Conservation (phyloP, 2,888 invertebrate species). For the Drosophila dives region DNA sequence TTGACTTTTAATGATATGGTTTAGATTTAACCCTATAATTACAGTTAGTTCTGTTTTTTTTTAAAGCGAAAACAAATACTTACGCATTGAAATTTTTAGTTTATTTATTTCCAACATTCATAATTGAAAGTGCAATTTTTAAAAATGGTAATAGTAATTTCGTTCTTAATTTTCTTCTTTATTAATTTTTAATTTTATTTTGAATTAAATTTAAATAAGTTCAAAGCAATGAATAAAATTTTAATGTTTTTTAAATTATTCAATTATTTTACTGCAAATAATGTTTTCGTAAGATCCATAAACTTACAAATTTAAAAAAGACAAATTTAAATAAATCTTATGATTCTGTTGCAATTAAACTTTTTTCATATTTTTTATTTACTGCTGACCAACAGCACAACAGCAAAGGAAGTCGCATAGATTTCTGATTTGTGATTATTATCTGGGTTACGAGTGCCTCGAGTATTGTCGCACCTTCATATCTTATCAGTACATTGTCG, state of each 20-base stretch:
- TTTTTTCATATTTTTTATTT: no score
- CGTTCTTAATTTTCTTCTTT: neutral
- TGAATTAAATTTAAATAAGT: neutral
- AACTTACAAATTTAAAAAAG: neutral
- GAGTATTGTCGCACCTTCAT: conserved; percentile 21
- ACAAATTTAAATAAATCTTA: neutral
- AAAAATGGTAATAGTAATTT: neutral
- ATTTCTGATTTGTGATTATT: conserved; percentile 56
- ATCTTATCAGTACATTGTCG: conserved; percentile 57
- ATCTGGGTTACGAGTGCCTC: conserved; percentile 43
- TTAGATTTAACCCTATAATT: neutral
- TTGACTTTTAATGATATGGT: neutral
- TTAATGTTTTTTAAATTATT: neutral
- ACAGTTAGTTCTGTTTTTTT: neutral
- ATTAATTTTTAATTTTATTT: neutral
- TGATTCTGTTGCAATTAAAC: neutral
- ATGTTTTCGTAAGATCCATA: neutral
- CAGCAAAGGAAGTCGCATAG: conserved; percentile 30
- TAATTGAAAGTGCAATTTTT: neutral
- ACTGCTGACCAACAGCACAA: conserved; percentile 47
- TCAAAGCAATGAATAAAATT: neutral
- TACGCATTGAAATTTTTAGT: neutral
- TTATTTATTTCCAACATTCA: neutral
- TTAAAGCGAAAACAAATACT: neutral
- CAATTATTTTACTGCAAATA: no score